Base-by-base conservation (phyloP, 1,140 invertebrate species). In the Pogonognathellus flavescens region DNA sequence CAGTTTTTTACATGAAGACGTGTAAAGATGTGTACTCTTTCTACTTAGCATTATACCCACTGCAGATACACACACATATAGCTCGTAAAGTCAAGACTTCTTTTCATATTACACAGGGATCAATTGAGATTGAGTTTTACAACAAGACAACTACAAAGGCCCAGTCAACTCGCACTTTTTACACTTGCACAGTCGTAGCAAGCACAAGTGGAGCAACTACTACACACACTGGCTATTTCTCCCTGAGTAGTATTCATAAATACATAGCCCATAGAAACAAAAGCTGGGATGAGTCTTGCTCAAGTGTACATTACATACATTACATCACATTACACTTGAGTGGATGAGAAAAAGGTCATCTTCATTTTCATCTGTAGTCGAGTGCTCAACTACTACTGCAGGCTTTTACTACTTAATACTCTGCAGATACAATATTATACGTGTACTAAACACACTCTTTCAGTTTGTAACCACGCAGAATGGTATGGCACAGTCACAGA, bases 261-360 rank as follows among this genome's bases (percentile, higher is more conserved):
- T 41, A 41, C 31, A 41, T 41, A 41, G 31, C 31, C 31, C 31
- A 41, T 41, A 41, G 31, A 41, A 41, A 41, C 31, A 41, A 41
- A 41, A 41, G 31, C 31, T 41, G 31, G 31, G 31, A n/a, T 57
- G 53, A 57, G 53, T 57, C 11, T 57, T 11, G 25, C 22, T 57
- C 20, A n/a, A 62, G 82, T 49, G 25, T 76, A 76, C 70, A 76
- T 76, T 72, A 18, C 53, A 14, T 57, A 57, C 66, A 72, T 72
- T 50, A 76, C 70, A 70, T 70, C 66, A 70, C 66, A 76, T 76
- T 76, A 50, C 70, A 76, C 70, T 76, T 31, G 70, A 76, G 70
- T 76, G 25, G 70, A 76, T 76, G 80, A 81, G 80, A 81, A 81
- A 81, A 81, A 81, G 80, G 80, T 81, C 80, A 81, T 81, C 80